phyloP scores from a whole-genome alignment of 1,140 invertebrate genomes.

The Zaprionus ornatus region DNA sequence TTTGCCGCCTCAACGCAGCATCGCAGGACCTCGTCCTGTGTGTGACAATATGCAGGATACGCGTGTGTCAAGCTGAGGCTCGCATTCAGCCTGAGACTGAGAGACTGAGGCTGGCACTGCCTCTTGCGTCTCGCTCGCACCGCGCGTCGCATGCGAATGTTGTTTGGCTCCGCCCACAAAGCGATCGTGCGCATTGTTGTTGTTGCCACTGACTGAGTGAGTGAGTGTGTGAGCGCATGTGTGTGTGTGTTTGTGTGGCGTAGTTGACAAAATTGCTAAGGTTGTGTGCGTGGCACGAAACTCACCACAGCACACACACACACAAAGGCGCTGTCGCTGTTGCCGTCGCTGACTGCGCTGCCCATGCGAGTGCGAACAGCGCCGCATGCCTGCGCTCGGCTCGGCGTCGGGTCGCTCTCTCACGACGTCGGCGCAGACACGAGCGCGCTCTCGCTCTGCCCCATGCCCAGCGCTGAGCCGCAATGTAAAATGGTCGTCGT shows the following conservation, averaged over 20 bases:
- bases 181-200: conserved; percentile 66
- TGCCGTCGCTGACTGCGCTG: not conserved
- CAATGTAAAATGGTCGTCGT: conserved; percentile 74
- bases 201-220: conserved; percentile 23
- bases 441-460: conserved; percentile 44
- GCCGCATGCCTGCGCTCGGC: conserved; percentile 10
- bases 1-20: not conserved
- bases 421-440: conserved; percentile 37
- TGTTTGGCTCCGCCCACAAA: conserved; percentile 67
- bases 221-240: not conserved
- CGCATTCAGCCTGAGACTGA: not conserved
- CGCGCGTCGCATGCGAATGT: conserved; percentile 10
- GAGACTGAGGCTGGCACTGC: conserved; percentile 2
- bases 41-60: not conserved
- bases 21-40: not conserved
- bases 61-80: conserved; percentile 16
- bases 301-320: conserved; percentile 34
- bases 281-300: conserved; percentile 14
- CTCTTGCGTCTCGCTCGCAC: conserved; percentile 52
- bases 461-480: conserved; percentile 29
- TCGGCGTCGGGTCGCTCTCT: conserved; percentile 12
- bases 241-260: conserved; percentile 16
- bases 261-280: conserved; percentile 35
- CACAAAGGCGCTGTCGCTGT: not conserved
- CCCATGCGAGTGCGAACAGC: conserved; percentile 34